These are phyloP conservation scores for Aptenodytes patagonicus DNA, from an alignment of 2,113 vertebrate species.

Conservation along the genomic window DNA sequence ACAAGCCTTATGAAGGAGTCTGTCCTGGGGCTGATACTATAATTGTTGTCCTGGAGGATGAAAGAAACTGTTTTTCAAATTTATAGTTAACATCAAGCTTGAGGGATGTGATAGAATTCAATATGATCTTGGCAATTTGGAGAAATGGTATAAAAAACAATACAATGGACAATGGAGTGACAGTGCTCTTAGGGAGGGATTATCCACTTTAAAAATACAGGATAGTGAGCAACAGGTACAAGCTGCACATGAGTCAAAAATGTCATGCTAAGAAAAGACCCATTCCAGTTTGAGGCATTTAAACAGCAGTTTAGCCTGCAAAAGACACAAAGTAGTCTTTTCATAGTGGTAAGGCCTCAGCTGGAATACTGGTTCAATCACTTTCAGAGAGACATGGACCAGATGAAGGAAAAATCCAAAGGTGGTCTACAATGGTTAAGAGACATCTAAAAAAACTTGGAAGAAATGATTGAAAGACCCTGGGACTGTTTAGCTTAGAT, in stretches of 20 bases:
- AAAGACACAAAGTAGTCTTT: not conserved
- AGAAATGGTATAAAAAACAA: not conserved
- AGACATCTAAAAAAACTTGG: not conserved
- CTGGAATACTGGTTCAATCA: not conserved
- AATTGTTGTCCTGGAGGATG: not conserved
- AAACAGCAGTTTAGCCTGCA: not conserved
- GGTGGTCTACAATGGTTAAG: not conserved
- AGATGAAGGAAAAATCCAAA: not conserved
- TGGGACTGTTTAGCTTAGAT: not conserved
- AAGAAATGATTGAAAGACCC: not conserved
- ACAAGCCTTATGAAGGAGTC: not conserved
- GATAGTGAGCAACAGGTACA: not conserved
- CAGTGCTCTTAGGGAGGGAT: not conserved
- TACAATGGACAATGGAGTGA: rapidly evolving
- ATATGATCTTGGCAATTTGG: not conserved
- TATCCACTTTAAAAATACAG: not conserved
- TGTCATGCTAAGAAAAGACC: not conserved
- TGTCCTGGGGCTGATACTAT: not conserved
- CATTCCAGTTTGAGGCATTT: not conserved
- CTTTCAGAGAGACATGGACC: not conserved
- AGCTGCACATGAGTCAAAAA: not conserved
- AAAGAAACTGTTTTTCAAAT: not conserved
- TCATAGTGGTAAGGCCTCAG: not conserved
- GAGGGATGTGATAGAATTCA: not conserved
- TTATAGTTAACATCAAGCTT: not conserved